Conservation (phyloP, 2,888 invertebrate species). For the Cheiracanthium punctorium region DNA sequence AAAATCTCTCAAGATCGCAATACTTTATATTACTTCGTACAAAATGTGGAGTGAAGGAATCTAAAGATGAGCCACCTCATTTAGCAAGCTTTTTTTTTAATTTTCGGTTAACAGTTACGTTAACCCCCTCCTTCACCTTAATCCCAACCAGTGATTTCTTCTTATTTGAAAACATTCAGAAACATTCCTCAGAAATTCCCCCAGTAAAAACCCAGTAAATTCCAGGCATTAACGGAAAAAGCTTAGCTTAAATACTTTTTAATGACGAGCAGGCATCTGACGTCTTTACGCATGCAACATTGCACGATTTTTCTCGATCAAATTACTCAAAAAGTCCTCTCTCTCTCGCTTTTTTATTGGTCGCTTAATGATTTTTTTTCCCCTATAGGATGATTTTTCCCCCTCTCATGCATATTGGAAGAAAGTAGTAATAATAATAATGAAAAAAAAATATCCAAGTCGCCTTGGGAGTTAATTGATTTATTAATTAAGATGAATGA, state of each 20-base stretch:
- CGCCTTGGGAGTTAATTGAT: not conserved
- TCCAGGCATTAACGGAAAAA: not conserved
- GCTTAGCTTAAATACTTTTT: slow-evolving; percentile 9
- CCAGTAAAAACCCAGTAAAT: not conserved
- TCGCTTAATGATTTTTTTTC: not conserved
- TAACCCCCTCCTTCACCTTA: too few relatives aligned
- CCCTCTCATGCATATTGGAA: not conserved
- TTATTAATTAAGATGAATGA: slow-evolving; percentile 8
- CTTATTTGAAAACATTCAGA: too few relatives aligned
- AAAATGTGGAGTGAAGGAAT: too few relatives aligned
- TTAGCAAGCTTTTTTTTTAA: too few relatives aligned
- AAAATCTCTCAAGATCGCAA: too few relatives aligned
- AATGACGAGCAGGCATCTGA: slow-evolving; percentile 10
- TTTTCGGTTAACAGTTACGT: too few relatives aligned
- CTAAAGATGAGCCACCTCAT: too few relatives aligned
- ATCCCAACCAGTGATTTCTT: too few relatives aligned
- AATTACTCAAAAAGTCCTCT: slow-evolving; percentile 1
- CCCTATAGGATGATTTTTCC: not conserved
- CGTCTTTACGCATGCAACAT: not conserved
- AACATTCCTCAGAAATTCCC: too few relatives aligned
- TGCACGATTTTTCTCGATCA: not conserved
- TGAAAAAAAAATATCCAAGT: not conserved
- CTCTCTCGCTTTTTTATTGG: not conserved
- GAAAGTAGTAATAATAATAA: too few relatives aligned
- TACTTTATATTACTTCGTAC: too few relatives aligned